phyloP scores from a whole-genome alignment of 2,888 invertebrate species.

The Pseudoips prasinana region DNA sequence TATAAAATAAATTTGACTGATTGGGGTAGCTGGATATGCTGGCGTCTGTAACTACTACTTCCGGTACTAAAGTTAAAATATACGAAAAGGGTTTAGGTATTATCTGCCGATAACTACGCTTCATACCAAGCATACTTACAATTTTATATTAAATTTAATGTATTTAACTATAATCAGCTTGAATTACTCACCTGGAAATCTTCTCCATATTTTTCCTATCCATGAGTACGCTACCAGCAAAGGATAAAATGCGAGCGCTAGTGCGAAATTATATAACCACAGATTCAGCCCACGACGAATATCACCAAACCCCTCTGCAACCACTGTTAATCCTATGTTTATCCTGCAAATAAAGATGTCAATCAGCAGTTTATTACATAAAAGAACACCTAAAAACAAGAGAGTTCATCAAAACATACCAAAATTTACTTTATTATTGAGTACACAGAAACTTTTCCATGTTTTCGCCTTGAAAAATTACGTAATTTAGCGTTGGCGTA shows the following conservation, averaged over 20 bases:
- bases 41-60: too few species aligned
- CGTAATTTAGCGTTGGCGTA: conserved; percentile 14
- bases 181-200: conserved; percentile 50
- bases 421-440: conserved; percentile 20
- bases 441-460: conserved; percentile 15
- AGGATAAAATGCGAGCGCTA: conserved; percentile 59
- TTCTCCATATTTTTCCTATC: conserved; percentile 40
- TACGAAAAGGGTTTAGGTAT: too few species aligned
- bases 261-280: conserved; percentile 58
- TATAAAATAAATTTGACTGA: too few species aligned
- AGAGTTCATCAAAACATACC: conserved; percentile 8
- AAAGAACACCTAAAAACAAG: conserved; percentile 2
- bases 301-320: conserved; percentile 66
- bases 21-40: too few species aligned
- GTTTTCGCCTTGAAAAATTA: conserved; percentile 20
- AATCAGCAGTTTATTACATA: too few species aligned
- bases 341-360: conserved; percentile 57
- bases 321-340: conserved; percentile 55
- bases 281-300: conserved; percentile 56
- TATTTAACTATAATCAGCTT: too few species aligned
- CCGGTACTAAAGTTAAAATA: too few species aligned
- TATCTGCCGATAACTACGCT: too few species aligned
- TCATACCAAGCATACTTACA: too few species aligned
- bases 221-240: conserved; percentile 47
- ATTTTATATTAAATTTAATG: too few species aligned